Evolutionary conservation across 1,140 invertebrate species (phyloP), one percentile per base, ranked within the genome.

Genomic region (Cardiocondyla obscurior): DNA sequence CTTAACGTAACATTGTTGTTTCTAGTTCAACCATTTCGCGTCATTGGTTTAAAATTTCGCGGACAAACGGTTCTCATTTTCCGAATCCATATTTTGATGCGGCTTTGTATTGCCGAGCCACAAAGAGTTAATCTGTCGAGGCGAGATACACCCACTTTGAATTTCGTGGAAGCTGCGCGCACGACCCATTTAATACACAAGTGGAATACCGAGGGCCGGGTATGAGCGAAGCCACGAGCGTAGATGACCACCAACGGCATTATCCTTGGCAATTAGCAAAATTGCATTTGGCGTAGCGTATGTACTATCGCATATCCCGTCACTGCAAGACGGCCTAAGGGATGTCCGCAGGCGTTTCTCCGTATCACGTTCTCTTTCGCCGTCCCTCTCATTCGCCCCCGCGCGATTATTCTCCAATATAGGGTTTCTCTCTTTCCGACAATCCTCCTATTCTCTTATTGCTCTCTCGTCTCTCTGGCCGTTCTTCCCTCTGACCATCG

Each of bases 221-320:
- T 42, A 82, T 76, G 57, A 74, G 57, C 57, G 44, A 49, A 76
- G 30, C 39, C 77, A 62, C 55, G 69, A 51, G 64, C 70, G 30
- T 42, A 44, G 69, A 14, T 76, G 81, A 57, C 44, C 57, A 82
- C 70, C 83, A 81, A 62, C 72, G 87, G 85, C 85, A 90, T 90
- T 89, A 90, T 90, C 84, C 86, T 84, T 86, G 85, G 87, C 90
- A 90, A 90, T 90, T 90, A 90, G 88, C 69, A 85, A 90, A 90
- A 90, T 89, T 89, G 87, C 88, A 85, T 88, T 82, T 82, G 84
- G 72, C 84, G 81, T 82, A 83, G 82, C 79, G 51, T 82, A 67
- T 65, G 64, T 83, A n/a, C n/a, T n/a, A 84, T 83, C 42, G 83
- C 46, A 39, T 72, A 79, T 83, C 72, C 67, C 65, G 81, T 85